phyloP scores from a whole-genome alignment of 2,888 invertebrate genomes.

The Lycophotia porphyrea region DNA sequence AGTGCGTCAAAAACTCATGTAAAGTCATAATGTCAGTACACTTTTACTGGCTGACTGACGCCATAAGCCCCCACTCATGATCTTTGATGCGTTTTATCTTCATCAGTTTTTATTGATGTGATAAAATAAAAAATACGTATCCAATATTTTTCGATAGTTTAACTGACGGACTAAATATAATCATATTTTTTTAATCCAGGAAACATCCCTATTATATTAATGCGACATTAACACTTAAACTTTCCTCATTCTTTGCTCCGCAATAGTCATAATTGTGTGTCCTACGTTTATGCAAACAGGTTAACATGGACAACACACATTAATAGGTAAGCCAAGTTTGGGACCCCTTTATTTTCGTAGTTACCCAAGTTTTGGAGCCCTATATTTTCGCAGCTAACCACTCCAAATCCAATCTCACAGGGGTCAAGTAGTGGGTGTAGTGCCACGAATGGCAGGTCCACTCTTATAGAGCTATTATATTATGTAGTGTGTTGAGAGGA shows the following conservation, averaged over 20 bases:
- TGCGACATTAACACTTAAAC: background rate
- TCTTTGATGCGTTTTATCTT: no score
- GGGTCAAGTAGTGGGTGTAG: slow-evolving; percentile 37
- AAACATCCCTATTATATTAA: no score
- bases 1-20: no score
- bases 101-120: no score
- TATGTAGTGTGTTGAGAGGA: slow-evolving; percentile 30
- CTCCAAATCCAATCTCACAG: slow-evolving; percentile 51
- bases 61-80: no score
- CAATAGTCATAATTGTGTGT: background rate
- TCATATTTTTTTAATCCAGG: no score
- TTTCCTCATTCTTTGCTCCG: background rate
- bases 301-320: background rate
- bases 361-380: slow-evolving; percentile 1
- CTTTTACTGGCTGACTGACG: no score
- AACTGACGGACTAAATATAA: no score
- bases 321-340: slow-evolving; percentile 2
- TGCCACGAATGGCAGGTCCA: slow-evolving; percentile 33
- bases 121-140: no score
- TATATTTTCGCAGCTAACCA: slow-evolving; percentile 34
- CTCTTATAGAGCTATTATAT: slow-evolving; percentile 29
- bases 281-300: background rate
- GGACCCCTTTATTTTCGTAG: slow-evolving; percentile 24
- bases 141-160: no score
- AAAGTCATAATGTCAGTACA: no score